phyloP scores from a whole-genome alignment of 2,797 vertebrate species.

The Gallinago stenura region DNA sequence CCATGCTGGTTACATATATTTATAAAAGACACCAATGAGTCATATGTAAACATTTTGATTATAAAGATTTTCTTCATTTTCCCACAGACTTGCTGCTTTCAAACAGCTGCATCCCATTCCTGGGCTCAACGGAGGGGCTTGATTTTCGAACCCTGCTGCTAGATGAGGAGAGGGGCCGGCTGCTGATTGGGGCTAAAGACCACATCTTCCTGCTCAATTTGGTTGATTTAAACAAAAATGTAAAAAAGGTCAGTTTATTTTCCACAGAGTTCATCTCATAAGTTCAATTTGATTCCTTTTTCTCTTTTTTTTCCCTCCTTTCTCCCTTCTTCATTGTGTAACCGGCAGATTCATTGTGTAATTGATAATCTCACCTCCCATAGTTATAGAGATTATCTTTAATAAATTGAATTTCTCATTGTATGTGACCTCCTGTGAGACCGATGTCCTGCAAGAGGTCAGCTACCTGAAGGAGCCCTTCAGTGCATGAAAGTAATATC shows the following conservation, averaged over 20 bases:
- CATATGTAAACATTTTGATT: conserved; percentile 63
- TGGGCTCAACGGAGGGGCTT: conserved; percentile 89
- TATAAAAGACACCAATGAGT: conserved; percentile 34
- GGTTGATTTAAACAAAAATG: conserved; percentile 88
- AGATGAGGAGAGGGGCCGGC: conserved; percentile 91
- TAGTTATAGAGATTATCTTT: neutral
- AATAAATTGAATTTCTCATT: neutral
- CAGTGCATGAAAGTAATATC: neutral
- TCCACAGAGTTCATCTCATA: neutral
- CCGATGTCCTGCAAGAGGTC: neutral
- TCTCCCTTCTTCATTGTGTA: neutral
- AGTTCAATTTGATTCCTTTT: conserved; percentile 5
- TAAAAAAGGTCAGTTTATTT: conserved; percentile 88
- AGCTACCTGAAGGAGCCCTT: neutral
- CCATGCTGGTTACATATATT: conserved; percentile 49
- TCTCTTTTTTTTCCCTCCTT: neutral
- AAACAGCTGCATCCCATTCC: conserved; percentile 90
- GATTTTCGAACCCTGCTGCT: conserved; percentile 93
- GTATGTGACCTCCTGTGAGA: neutral
- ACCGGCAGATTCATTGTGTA: neutral
- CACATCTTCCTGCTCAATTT: conserved; percentile 92
- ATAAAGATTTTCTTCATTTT: conserved; percentile 67
- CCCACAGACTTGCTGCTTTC: conserved; percentile 90
- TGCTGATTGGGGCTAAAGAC: conserved; percentile 92
- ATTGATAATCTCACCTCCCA: neutral